phyloP scores from a whole-genome alignment of 92 coral and sea anemone genomes.

The Epizoanthus scotinus region DNA sequence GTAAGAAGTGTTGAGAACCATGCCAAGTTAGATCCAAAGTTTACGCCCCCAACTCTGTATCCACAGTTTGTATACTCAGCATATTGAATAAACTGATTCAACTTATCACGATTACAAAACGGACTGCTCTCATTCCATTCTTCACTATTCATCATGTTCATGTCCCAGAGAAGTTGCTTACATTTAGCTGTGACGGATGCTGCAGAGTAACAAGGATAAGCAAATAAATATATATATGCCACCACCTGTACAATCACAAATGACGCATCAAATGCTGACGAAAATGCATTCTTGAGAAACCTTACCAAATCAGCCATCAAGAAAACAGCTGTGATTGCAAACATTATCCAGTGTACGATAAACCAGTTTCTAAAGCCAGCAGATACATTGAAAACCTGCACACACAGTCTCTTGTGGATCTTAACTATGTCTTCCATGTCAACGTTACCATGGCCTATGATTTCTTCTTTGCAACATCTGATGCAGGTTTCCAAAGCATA shows the following conservation, averaged over 20 bases:
- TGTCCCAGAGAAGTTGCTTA: slow-evolving; percentile 57
- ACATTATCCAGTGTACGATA: slow-evolving; percentile 59
- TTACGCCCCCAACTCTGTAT: slow-evolving; percentile 58
- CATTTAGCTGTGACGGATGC: slow-evolving; percentile 63
- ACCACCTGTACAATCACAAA: slow-evolving; percentile 7
- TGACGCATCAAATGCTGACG: slow-evolving; percentile 10
- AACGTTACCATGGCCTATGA: slow-evolving; percentile 15
- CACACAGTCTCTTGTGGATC: slow-evolving; percentile 56
- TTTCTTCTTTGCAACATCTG: slow-evolving; percentile 44
- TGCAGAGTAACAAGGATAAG: slow-evolving; percentile 77
- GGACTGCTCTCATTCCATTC: slow-evolving; percentile 65
- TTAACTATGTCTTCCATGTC: slow-evolving; percentile 58
- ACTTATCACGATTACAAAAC: slow-evolving; percentile 47
- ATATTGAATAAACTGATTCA: slow-evolving; percentile 69
- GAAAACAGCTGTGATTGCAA: slow-evolving; percentile 52
- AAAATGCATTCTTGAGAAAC: slow-evolving; percentile 14
- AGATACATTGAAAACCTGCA: slow-evolving; percentile 54
- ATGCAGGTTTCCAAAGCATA: slow-evolving; percentile 57
- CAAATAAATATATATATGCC: slow-evolving; percentile 49
- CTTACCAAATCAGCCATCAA: slow-evolving; percentile 46
- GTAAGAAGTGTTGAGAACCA: slow-evolving; percentile 72
- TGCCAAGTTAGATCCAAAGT: slow-evolving; percentile 66
- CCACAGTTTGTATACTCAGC: slow-evolving; percentile 70
- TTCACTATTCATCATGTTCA: slow-evolving; percentile 66
- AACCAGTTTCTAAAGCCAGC: slow-evolving; percentile 64